phyloP scores from a whole-genome alignment of 2,888 invertebrate species.

The Meteorus cinctellus region DNA sequence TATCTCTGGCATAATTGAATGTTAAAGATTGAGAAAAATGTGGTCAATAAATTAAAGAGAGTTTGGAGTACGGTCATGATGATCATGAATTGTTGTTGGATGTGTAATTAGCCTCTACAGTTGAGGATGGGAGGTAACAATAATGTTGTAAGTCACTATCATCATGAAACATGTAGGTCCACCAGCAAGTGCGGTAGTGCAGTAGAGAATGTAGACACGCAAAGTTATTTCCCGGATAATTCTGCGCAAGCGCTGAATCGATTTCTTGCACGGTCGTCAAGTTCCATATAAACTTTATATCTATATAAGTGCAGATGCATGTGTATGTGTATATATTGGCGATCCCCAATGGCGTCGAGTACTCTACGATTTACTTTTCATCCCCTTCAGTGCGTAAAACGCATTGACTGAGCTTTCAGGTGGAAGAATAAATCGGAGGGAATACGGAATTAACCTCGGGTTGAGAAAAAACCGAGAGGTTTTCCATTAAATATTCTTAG shows the following conservation, averaged over 20 bases:
- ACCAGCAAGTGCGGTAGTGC: constrained; percentile 1
- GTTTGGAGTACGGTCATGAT: background rate
- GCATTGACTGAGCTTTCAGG: background rate
- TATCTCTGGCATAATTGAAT: too few species aligned
- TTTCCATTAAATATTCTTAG: background rate
- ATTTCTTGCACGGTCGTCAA: constrained; percentile 18
- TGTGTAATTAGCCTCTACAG: constrained; percentile 43
- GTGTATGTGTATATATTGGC: background rate
- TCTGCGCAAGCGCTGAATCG: constrained; percentile 36
- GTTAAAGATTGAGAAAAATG: too few species aligned
- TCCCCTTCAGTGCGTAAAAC: background rate
- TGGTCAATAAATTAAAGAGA: background rate
- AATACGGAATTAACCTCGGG: background rate
- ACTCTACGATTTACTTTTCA: background rate
- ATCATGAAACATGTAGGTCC: background rate
- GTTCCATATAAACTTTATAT: background rate
- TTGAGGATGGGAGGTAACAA: constrained; percentile 11
- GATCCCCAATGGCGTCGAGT: constrained; percentile 5
- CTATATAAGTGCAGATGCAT: background rate
- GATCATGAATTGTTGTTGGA: background rate
- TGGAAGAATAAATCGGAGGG: background rate
- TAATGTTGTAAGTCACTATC: constrained; percentile 2
- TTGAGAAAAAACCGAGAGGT: background rate
- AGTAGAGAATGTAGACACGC: constrained; percentile 4
- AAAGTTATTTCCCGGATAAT: constrained; percentile 25